Evolutionary conservation across 2,888 invertebrate genomes (phyloP).

Genomic region (Harpagoxenus sublaevis): DNA sequence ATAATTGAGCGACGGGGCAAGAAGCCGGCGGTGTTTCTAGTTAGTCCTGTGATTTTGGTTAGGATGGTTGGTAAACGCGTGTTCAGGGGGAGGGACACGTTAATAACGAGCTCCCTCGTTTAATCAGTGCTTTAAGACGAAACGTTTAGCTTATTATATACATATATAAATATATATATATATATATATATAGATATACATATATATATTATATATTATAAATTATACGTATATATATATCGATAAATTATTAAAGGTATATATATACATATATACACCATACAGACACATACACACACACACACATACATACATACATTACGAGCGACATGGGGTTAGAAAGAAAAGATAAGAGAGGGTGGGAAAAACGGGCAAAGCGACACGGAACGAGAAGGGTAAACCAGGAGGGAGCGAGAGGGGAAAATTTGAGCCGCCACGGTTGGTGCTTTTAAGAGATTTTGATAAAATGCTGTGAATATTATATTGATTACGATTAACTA

Average conservation of each 20-base stretch:
- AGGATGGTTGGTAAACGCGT: conserved; percentile 84
- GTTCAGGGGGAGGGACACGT: conserved; percentile 85
- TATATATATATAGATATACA: conserved; percentile 58
- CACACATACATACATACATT: background rate
- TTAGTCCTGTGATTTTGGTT: conserved; percentile 86
- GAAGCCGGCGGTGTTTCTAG: conserved; percentile 83
- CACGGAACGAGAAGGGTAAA: conserved; percentile 53
- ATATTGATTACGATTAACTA: conserved; percentile 85
- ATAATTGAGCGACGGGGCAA: conserved; percentile 75
- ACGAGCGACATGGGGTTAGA: conserved; percentile 33
- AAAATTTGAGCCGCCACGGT: conserved; percentile 79
- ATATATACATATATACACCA: conserved; percentile 63
- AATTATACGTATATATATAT: conserved; percentile 77
- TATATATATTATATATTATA: conserved; percentile 51
- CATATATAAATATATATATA: conserved; percentile 65
- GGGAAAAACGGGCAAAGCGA: conserved; percentile 18
- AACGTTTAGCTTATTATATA: conserved; percentile 84
- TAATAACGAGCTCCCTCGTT: conserved; percentile 86
- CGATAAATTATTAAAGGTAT: conserved; percentile 80
- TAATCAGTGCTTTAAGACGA: conserved; percentile 86
- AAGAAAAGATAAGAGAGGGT: conserved; percentile 31
- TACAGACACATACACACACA: conserved; percentile 16
- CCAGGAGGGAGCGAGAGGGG: conserved; percentile 29
- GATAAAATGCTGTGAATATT: conserved; percentile 87
- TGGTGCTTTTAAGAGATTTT: conserved; percentile 86